Evolutionary conservation across 2,113 vertebrate species (phyloP), one percentile per base, ranked within the genome.

Genomic region (Ahaetulla prasina): DNA sequence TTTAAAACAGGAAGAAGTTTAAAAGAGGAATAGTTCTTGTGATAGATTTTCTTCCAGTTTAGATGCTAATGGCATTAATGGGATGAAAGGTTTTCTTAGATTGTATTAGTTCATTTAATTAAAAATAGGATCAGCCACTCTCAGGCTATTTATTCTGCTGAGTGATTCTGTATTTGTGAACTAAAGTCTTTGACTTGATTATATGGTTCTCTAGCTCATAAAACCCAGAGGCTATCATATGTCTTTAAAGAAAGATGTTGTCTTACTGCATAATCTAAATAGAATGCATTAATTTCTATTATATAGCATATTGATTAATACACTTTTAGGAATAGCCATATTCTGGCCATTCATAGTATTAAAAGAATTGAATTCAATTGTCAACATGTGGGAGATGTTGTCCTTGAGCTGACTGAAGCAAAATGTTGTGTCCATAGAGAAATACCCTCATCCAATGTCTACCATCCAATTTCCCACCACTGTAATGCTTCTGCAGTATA

Each of bases 11-110:
- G 93, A 49, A 30, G 90, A 90, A 80, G 92, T 89, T 43, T 86
- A 94, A 53, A 49, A 91, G 94, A 60, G 57, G 91, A 94, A 95
- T 92, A 85, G 23, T 89, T 96, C 95, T 93, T 95, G 94, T 92
- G 47, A 92, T 96, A 95, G 90, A 93, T 14, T 49, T 63, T 95
- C 20, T 35, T 95, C 93, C 93, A 94, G 92, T 80, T 80, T 80
- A 20, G 3, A 9, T 43, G 74, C 35, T 80, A 80, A 80, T 80
- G 35, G 74, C 74, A 80, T 80, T 80, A 80, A 80, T 39, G 74
- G 74, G n/a, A 35, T 35, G n/a, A 35, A 74, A 18, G 63, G 12
- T 74, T 74, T 74, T n/a, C n/a, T 74, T 74, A 74, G 68, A 74
- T 74, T 74, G n/a, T 74, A 80, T 80, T 80, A 80, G 35, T 80